These are phyloP conservation scores for Enteromius mattozi DNA, from an alignment of 2,797 vertebrate species.

Conservation along the genomic window DNA sequence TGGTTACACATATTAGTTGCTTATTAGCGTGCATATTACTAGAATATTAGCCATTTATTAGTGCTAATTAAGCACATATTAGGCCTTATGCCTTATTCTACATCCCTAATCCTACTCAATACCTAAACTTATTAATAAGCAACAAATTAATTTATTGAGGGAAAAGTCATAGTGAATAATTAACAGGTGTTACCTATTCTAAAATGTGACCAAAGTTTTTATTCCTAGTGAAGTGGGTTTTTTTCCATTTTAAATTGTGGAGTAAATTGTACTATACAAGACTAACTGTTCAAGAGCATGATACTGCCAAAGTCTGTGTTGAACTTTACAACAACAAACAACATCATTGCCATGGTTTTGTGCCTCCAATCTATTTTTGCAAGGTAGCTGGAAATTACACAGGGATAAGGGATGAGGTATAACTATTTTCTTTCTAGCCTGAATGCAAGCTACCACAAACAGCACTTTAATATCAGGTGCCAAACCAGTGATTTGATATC, in stretches of 20 bases:
- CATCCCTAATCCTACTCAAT: too few species aligned
- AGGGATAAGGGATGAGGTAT: not conserved
- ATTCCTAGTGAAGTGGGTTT: too few species aligned
- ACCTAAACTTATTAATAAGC: too few species aligned
- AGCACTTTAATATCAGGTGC: conserved; percentile 31
- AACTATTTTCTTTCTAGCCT: not conserved
- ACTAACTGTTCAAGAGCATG: not conserved
- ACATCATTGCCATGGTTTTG: not conserved
- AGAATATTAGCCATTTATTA: too few species aligned
- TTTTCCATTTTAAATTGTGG: not conserved
- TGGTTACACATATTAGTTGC: too few species aligned
- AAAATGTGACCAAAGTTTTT: too few species aligned
- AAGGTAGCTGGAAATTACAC: not conserved
- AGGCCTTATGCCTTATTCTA: too few species aligned
- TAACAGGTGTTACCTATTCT: too few species aligned
- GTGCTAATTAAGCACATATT: too few species aligned
- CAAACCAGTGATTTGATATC: conserved; percentile 10
- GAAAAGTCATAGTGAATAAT: too few species aligned
- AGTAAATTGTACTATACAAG: not conserved
- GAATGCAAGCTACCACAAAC: conserved; percentile 6
- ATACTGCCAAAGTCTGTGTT: not conserved
- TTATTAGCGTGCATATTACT: too few species aligned
- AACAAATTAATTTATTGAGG: too few species aligned
- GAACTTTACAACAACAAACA: not conserved
- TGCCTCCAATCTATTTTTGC: not conserved